Evolutionary conservation across 2,888 invertebrate species (phyloP).

Genomic region (Selenia dentaria): DNA sequence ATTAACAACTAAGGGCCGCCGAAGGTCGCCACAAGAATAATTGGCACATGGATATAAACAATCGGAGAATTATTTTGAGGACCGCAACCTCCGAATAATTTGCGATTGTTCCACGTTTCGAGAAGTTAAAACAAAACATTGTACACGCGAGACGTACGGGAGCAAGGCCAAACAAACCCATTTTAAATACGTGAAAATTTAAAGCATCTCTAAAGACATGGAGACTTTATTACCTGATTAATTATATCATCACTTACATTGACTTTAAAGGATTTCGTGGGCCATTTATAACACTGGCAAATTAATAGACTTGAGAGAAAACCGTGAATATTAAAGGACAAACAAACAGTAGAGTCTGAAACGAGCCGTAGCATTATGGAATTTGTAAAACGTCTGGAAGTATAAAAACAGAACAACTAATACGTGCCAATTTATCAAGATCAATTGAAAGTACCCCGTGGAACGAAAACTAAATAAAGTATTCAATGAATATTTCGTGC

Average conservation of each 20-base stretch:
- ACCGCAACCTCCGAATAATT: conserved; percentile 60
- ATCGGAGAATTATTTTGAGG: conserved; percentile 20
- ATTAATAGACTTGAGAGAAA: not conserved
- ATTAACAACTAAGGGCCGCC: conserved; percentile 44
- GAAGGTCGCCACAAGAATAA: conserved; percentile 57
- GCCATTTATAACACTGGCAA: conserved; percentile 5
- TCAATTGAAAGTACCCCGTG: conserved; percentile 58
- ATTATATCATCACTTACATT: conserved; percentile 24
- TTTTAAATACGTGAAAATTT: conserved; percentile 49
- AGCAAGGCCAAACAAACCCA: conserved; percentile 57
- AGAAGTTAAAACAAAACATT: conserved; percentile 60
- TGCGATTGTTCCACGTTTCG: conserved; percentile 60
- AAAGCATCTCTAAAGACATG: conserved; percentile 35
- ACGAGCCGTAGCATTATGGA: not conserved
- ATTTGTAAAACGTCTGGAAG: not conserved
- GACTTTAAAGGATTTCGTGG: conserved; percentile 9
- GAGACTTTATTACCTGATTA: conserved; percentile 26
- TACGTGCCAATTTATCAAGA: conserved; percentile 48
- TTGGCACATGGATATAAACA: conserved; percentile 61
- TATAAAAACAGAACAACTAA: conserved; percentile 4
- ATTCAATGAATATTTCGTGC: conserved; percentile 49
- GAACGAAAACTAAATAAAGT: conserved; percentile 47
- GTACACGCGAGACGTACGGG: conserved; percentile 42
- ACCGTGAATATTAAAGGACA: no score
- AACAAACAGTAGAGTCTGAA: not conserved